Percentiles rank a stretch among this genome's conserved stretches.
phyloP scores from a whole-genome alignment of 2,113 vertebrate species.

The Fregetta grallaria region DNA sequence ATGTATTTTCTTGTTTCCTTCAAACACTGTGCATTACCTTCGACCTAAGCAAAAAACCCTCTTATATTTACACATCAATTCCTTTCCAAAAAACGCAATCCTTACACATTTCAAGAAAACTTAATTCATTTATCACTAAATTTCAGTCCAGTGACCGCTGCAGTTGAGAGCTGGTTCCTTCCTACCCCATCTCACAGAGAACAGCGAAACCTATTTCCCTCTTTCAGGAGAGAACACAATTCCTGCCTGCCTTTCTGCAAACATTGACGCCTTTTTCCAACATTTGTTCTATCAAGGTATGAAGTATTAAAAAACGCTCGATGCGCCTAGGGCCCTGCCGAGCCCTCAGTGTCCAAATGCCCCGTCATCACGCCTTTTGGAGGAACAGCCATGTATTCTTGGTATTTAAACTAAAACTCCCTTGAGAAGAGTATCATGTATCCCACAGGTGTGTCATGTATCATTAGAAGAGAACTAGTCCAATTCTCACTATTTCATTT shows the following conservation, averaged over 20 bases:
- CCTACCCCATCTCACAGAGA: not conserved
- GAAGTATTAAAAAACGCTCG: not conserved
- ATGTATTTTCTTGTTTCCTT: not conserved
- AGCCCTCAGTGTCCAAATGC: not conserved
- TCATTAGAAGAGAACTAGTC: not conserved
- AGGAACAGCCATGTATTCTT: not conserved
- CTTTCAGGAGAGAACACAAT: not conserved
- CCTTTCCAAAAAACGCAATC: not conserved
- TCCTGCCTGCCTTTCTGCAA: not conserved
- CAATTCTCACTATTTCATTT: not conserved
- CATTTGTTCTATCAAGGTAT: not conserved
- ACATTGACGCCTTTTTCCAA: not conserved
- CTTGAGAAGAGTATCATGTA: not conserved
- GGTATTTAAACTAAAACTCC: not conserved
- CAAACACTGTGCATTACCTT: not conserved
- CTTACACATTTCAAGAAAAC: not conserved
- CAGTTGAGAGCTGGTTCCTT: not conserved
- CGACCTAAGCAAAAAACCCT: not conserved
- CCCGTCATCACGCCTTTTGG: not conserved
- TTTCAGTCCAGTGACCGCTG: not conserved
- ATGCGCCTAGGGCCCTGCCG: not conserved
- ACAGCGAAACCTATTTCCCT: not conserved
- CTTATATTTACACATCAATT: not conserved
- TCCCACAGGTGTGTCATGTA: not conserved
- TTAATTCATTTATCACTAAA: not conserved